Percentiles rank a stretch among this genome's conserved stretches.
Evolutionary conservation across 2,113 vertebrate species (phyloP).

Genomic region (Ramphastos sulfuratus): DNA sequence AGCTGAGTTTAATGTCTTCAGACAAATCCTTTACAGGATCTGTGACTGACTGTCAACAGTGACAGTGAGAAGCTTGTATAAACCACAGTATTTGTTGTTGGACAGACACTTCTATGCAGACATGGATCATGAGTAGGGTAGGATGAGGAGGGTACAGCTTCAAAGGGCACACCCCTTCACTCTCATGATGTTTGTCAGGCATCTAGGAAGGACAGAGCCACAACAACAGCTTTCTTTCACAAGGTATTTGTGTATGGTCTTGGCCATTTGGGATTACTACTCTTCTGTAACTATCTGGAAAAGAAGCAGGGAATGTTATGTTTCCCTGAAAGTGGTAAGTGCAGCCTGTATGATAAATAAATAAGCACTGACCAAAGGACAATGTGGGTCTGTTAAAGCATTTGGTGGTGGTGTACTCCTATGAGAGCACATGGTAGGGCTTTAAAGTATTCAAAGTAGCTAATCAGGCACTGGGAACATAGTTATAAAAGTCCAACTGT

Average conservation of each 20-base stretch:
- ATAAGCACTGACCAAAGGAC: neutral
- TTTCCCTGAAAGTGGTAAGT: neutral
- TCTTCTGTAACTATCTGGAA: neutral
- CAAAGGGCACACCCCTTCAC: neutral
- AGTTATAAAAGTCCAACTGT: neutral
- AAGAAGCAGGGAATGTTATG: neutral
- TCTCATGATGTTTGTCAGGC: neutral
- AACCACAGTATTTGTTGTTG: neutral
- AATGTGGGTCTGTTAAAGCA: constrained; percentile 25
- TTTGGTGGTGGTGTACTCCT: neutral
- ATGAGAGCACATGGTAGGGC: constrained; percentile 11
- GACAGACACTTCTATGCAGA: neutral
- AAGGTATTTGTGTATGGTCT: neutral
- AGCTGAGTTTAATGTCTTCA: constrained; percentile 10
- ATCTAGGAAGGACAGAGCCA: fast-evolving
- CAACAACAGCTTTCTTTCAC: neutral
- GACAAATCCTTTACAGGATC: neutral
- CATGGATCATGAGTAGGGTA: neutral
- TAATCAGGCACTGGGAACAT: neutral
- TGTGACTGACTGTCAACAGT: neutral
- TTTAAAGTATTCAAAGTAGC: constrained; percentile 26
- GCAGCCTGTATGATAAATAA: neutral
- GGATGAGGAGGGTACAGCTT: neutral
- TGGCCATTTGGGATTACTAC: neutral
- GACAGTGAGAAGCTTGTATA: neutral